A percentile compares a stretch with the other conserved stretches of the same genome.
phyloP scores from a whole-genome alignment of 2,113 vertebrate species.

The Empidonax alnorum region DNA sequence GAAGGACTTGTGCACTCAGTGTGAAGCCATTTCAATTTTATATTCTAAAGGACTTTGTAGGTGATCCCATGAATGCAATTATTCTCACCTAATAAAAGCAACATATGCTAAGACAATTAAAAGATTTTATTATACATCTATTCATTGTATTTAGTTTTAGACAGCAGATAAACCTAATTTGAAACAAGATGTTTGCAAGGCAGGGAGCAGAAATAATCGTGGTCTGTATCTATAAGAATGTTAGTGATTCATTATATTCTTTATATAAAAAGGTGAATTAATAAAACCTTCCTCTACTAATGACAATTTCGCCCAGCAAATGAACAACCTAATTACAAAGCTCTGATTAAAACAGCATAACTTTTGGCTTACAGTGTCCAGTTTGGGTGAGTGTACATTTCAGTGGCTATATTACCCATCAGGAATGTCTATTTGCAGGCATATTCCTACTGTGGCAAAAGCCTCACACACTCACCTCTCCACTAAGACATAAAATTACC shows the following conservation, averaged over 20 bases:
- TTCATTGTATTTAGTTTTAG: conserved; percentile 87
- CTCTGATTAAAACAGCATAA: conserved; percentile 35
- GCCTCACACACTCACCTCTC: neutral
- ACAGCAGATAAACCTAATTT: conserved; percentile 52
- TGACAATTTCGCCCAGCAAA: conserved; percentile 40
- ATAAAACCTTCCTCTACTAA: conserved; percentile 37
- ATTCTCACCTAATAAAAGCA: conserved; percentile 99
- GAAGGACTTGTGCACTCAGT: conserved; percentile 99
- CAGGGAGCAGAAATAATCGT: conserved; percentile 39
- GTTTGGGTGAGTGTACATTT: neutral
- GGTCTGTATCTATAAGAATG: conserved; percentile 12
- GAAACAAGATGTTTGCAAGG: conserved; percentile 52
- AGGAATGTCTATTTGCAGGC: neutral
- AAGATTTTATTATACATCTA: conserved; percentile 98
- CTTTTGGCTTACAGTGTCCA: neutral
- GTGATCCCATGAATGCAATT: conserved; percentile 99
- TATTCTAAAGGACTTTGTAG: conserved; percentile 95
- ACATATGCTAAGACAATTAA: conserved; percentile 99
- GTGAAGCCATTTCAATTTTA: conserved; percentile 99
- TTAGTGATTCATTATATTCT: conserved; percentile 30
- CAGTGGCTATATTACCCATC: neutral
- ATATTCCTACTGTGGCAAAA: neutral
- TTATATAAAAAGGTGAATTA: conserved; percentile 45
- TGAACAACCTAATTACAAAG: conserved; percentile 49
- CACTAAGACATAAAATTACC: neutral